Base-by-base conservation (phyloP, 1,140 invertebrate genomes). In the Orchesella cincta region DNA sequence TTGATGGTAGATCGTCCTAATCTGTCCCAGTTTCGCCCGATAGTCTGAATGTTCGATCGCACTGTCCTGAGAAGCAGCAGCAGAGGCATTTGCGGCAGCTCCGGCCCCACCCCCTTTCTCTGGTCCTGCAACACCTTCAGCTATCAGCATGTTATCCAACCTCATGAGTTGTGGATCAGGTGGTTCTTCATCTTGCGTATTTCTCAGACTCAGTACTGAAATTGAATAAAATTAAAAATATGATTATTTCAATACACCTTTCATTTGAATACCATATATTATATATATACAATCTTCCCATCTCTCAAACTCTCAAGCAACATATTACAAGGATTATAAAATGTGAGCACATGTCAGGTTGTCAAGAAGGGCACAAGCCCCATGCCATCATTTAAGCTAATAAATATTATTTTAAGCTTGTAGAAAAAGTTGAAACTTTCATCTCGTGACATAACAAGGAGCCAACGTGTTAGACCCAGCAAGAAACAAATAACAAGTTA, bases 21-120 rank as follows among this genome's bases (percentile, higher is more conserved):
- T 99, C 88, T 99, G 97, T n/a, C 95, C 93, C 82, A 99, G 89
- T 88, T 99, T 99, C 81, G 96, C 96, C 82, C 97, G 91, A 88
- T 99, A 99, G 86, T 99, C 98, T 75, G 97, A 98, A 87, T 99
- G 98, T 88, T 99, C 98, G 85, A 97, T 97, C 80, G 94, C 96
- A 88, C 96, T 97, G 86, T 98, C 96, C 70, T 73, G 71, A 3
- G 71, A 46, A 14, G 71, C 71, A 35, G 71, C 71, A 5, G 71
- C 71, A 95, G 93, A 93, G 2, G 93, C 93, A 35, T 93, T 95
- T 0, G 95, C 94, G 2, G 96, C 95, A 0, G 94, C 94, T 5
- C 93, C 93, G 0, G 94, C 93, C 0, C 95, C 95, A 20, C 96
- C 95, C 23, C 95, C 96, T 85, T 98, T 98, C 84, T 99, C 97